Conservation (phyloP, 2,888 invertebrate genomes). For the Micropterix aruncella region DNA sequence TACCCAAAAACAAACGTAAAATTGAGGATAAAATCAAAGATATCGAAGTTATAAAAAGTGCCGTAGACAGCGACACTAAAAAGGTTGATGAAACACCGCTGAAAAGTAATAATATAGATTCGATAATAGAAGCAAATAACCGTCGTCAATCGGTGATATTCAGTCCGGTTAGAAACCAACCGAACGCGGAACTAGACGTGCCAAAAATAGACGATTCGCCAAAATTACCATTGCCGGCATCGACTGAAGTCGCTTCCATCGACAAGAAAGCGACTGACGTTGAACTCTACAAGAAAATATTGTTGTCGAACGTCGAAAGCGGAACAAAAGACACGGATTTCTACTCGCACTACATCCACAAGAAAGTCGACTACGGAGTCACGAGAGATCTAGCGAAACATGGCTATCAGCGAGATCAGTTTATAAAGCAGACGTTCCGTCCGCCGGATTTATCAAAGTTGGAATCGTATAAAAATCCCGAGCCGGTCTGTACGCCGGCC, state of each 20-base stretch:
- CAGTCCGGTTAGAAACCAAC: slow-evolving; percentile 14
- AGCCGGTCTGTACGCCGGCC: slow-evolving; percentile 18
- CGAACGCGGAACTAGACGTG: slow-evolving; percentile 12
- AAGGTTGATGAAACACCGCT: not conserved
- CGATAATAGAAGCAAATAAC: slow-evolving; percentile 31
- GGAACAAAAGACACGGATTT: not conserved
- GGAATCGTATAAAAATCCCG: not conserved
- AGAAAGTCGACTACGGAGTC: slow-evolving; percentile 28
- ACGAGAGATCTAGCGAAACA: slow-evolving; percentile 10
- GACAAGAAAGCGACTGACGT: slow-evolving; percentile 7
- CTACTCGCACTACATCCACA: slow-evolving; percentile 25
- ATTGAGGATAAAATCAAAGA: not conserved
- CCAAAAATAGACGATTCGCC: slow-evolving; percentile 7
- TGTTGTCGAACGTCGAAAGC: not conserved
- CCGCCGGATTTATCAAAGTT: not conserved
- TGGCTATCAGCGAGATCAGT: not conserved
- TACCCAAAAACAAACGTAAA: too few relatives aligned
- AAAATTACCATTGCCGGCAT: not conserved
- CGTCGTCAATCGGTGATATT: slow-evolving; percentile 34
- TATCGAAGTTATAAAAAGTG: not conserved
- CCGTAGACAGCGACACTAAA: not conserved
- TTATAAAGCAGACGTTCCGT: not conserved
- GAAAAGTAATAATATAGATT: not conserved
- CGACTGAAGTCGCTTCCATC: not conserved
- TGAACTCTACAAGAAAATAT: slow-evolving; percentile 9